A percentile compares a stretch with the other conserved stretches of the same genome.
phyloP scores from a whole-genome alignment of 2,113 vertebrate species.

The Dipodomys merriami region DNA sequence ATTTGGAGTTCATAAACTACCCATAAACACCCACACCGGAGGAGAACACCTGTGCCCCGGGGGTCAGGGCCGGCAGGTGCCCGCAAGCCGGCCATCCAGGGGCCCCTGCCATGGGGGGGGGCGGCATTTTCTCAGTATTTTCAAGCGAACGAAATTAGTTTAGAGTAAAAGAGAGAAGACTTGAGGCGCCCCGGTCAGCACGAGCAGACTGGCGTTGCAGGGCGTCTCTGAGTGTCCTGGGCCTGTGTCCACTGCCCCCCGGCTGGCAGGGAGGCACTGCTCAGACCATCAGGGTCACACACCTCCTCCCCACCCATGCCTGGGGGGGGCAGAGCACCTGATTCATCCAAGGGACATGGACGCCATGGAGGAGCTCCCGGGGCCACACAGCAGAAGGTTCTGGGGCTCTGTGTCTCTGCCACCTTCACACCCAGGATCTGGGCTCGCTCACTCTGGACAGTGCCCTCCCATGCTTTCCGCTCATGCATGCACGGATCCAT shows the following conservation, averaged over 20 bases:
- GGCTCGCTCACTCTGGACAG: background rate
- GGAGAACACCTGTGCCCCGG: background rate
- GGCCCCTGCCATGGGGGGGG: too few relatives aligned
- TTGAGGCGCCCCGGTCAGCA: background rate
- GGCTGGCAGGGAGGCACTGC: too few relatives aligned
- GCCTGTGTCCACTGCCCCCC: too few relatives aligned
- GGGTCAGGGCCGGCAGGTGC: background rate
- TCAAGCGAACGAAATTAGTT: rapidly evolving
- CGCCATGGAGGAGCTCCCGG: too few relatives aligned
- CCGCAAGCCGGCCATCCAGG: too few relatives aligned
- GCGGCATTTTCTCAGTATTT: background rate
- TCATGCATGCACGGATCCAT: too few relatives aligned
- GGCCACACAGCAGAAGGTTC: too few relatives aligned
- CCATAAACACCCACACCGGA: rapidly evolving
- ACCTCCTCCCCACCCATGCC: background rate
- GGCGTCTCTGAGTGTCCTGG: too few relatives aligned
- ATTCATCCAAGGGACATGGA: too few relatives aligned
- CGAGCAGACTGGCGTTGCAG: background rate
- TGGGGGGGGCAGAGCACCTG: too few relatives aligned
- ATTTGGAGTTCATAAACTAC: background rate
- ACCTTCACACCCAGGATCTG: background rate
- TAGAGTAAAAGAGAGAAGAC: background rate
- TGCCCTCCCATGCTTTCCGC: too few relatives aligned
- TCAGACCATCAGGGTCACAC: too few relatives aligned
- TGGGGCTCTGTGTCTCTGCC: background rate